These are phyloP conservation scores for Ptychoptera albimana DNA, from an alignment of 2,888 invertebrate species.

Conservation along the genomic window DNA sequence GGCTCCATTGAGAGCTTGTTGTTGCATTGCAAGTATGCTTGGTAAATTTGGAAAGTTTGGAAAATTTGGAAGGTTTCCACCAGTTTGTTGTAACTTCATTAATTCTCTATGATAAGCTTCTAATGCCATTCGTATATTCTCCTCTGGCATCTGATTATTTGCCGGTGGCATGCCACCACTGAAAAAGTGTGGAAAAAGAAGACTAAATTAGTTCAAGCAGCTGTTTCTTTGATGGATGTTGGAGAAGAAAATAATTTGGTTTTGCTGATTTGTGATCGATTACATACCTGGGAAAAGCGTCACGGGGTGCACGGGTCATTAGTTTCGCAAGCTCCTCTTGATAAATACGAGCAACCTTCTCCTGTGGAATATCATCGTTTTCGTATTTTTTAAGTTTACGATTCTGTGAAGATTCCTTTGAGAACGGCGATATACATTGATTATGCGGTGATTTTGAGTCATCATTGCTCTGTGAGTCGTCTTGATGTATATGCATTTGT, in stretches of 20 bases:
- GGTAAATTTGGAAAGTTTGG: constrained; percentile 39
- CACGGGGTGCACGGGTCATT: constrained; percentile 67
- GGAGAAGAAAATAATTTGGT: neutral
- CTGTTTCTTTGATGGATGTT: constrained; percentile 31
- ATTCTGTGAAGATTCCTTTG: constrained; percentile 54
- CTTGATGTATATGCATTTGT: constrained; percentile 48
- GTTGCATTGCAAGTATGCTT: constrained; percentile 62
- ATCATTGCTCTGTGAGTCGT: constrained; percentile 51
- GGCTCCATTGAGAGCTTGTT: constrained; percentile 50
- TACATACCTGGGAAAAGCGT: constrained; percentile 63
- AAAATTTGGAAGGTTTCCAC: constrained; percentile 38
- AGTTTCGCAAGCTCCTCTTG: constrained; percentile 90
- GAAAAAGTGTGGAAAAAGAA: constrained; percentile 75
- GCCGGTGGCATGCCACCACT: constrained; percentile 36
- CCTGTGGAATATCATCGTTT: constrained; percentile 90
- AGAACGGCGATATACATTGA: constrained; percentile 68
- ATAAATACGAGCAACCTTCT: constrained; percentile 87
- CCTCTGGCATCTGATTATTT: constrained; percentile 36
- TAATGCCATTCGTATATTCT: constrained; percentile 76
- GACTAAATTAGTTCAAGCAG: constrained; percentile 36
- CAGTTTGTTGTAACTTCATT: constrained; percentile 59
- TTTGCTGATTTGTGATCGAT: constrained; percentile 9
- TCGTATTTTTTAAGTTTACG: constrained; percentile 72
- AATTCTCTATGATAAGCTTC: constrained; percentile 90
- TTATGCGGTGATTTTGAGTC: constrained; percentile 66